Conservation (phyloP, 2,888 invertebrate species). For the Leptopilina drosophilae region DNA sequence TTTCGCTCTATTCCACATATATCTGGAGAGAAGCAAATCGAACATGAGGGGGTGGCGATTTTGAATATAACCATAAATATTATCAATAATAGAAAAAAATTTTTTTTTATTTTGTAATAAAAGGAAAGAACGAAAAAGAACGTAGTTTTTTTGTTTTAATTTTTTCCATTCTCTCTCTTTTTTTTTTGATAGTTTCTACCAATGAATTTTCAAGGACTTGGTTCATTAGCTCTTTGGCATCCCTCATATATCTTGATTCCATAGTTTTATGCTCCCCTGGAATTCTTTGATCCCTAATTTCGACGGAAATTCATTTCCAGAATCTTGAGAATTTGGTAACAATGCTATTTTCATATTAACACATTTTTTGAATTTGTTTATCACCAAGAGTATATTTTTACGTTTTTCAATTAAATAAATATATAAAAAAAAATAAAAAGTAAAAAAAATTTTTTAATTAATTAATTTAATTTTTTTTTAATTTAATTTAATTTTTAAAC, state of each 20-base stretch:
- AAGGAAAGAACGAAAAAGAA: background rate
- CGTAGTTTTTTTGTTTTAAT: background rate
- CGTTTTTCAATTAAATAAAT: too few species aligned
- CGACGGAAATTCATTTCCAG: slow-evolving; percentile 2
- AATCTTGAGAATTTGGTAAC: background rate
- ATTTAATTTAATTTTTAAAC: too few species aligned
- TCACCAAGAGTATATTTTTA: background rate
- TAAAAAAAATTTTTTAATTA: too few species aligned
- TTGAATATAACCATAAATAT: background rate
- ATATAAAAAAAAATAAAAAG: too few species aligned
- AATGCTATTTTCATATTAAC: background rate
- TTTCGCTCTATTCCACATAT: background rate
- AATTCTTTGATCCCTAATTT: slow-evolving; percentile 25
- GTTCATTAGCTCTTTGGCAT: slow-evolving; percentile 22
- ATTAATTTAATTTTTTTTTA: too few species aligned
- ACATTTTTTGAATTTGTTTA: background rate
- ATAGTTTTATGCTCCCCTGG: background rate
- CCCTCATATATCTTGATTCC: slow-evolving; percentile 4
- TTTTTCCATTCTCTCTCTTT: background rate
- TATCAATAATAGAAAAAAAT: too few species aligned
- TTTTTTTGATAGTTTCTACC: background rate
- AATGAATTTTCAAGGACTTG: slow-evolving; percentile 3
- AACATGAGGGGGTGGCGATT: background rate
- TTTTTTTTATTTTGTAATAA: too few species aligned
- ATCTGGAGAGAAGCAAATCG: background rate